Conservation (phyloP, 2,888 invertebrate genomes). For the Andrena chrysosceles region DNA sequence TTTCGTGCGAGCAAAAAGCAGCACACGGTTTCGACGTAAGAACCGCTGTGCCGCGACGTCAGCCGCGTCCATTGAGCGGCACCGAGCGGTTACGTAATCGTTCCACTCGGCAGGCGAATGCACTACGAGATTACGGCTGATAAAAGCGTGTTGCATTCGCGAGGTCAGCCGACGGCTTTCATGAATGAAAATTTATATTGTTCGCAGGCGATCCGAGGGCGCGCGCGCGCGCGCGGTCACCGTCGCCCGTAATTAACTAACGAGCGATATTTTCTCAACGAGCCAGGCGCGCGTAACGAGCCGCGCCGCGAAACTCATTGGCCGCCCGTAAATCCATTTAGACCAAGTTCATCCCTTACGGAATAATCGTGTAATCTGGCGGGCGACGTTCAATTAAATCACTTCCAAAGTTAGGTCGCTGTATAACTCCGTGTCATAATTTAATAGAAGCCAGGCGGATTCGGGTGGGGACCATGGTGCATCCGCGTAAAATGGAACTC, state of each 20-base stretch:
- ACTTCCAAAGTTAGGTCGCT: constrained; percentile 42
- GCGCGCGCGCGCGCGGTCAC: constrained; percentile 9
- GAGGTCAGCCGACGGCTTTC: constrained; percentile 74
- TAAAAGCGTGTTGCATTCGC: constrained; percentile 76
- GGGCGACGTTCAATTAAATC: constrained; percentile 57
- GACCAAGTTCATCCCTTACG: constrained; percentile 51
- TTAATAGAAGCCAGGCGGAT: constrained; percentile 28
- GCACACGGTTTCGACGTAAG: constrained; percentile 38
- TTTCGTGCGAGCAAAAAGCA: constrained; percentile 9
- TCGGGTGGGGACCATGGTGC: not conserved
- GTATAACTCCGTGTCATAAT: constrained; percentile 52
- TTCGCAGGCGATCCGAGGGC: constrained; percentile 44
- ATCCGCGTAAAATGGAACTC: constrained; percentile 11
- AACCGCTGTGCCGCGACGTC: constrained; percentile 52
- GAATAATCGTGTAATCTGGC: constrained; percentile 59
- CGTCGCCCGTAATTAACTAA: constrained; percentile 50
- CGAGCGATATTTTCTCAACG: constrained; percentile 10
- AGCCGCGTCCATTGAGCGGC: constrained; percentile 63
- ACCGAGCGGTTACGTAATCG: constrained; percentile 62
- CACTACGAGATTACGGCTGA: constrained; percentile 77
- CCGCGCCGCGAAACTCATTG: constrained; percentile 22
- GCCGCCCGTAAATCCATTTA: constrained; percentile 47
- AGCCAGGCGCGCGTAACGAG: not conserved
- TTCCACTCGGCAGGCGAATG: constrained; percentile 73
- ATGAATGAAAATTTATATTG: constrained; percentile 80